Evolutionary conservation across 2,888 invertebrate genomes (phyloP).

Genomic region (Cepaea hortensis): DNA sequence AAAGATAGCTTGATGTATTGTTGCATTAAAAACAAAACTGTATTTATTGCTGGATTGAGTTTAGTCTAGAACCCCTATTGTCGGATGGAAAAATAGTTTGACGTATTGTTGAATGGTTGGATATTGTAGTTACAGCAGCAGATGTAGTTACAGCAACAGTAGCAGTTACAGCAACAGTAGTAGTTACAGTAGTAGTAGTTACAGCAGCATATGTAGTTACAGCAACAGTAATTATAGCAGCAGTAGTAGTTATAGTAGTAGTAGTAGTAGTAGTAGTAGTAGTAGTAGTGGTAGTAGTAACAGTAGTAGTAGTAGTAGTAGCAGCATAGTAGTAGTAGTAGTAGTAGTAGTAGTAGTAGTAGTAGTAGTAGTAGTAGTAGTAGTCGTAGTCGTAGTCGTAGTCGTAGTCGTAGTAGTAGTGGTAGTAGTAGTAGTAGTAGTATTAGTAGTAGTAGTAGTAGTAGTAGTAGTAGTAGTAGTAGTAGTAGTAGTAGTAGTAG

Average conservation of each 20-base stretch:
- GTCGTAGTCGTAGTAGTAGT: conserved; percentile 35
- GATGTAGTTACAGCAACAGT: conserved; percentile 22
- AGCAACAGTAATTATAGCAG: conserved; percentile 37
- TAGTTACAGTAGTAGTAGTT: conserved; percentile 32
- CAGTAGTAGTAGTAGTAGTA: conserved; percentile 41
- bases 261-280: conserved; percentile 44
- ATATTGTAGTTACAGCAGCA: conserved; percentile 6
- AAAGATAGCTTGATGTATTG: too few relatives aligned
- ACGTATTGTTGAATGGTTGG: too few relatives aligned
- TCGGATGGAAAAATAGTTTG: too few relatives aligned
- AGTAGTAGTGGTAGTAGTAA: conserved; percentile 39
- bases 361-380: conserved; percentile 40
- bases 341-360: conserved; percentile 44
- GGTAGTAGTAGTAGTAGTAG: conserved; percentile 34
- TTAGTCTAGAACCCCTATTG: too few relatives aligned
- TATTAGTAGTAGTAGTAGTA: conserved; percentile 35
- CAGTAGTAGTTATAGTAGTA: conserved; percentile 41
- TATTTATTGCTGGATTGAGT: too few relatives aligned
- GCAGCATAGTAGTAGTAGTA: conserved; percentile 39
- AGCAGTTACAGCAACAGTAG: conserved; percentile 25
- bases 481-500: conserved; percentile 43
- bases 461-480: conserved; percentile 34
- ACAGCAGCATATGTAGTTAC: conserved; percentile 31
- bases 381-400: conserved; percentile 37
- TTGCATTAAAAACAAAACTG: too few relatives aligned